phyloP scores from a whole-genome alignment of 64 coral and sea anemone species.

The Hydrozoanthus tunicans region DNA sequence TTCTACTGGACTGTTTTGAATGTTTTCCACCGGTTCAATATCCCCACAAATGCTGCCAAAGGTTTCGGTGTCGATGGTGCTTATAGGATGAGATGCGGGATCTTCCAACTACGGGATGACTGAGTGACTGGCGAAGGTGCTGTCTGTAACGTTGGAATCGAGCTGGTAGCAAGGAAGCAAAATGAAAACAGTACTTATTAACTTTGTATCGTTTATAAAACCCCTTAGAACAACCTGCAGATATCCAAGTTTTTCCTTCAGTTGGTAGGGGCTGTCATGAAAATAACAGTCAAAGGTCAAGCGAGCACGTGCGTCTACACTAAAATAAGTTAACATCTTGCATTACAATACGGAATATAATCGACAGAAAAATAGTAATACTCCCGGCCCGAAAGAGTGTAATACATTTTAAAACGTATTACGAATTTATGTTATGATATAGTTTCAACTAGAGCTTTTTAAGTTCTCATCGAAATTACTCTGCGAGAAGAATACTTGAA shows the following conservation, averaged over 20 bases:
- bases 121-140: background rate
- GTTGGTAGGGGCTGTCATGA: no score
- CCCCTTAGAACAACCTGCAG: background rate
- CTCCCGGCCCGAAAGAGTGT: no score
- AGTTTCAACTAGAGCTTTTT: no score
- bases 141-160: constrained; percentile 10
- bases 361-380: no score
- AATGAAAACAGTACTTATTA: background rate
- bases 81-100: background rate
- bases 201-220: constrained; percentile 16
- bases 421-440: no score
- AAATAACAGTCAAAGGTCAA: no score
- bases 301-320: no score
- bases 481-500: no score
- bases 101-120: background rate
- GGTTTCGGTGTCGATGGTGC: constrained; percentile 41
- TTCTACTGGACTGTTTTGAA: background rate
- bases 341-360: no score
- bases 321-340: no score
- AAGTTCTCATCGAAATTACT: no score
- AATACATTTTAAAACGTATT: no score
- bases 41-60: background rate
- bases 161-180: constrained; percentile 1
- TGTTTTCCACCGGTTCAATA: background rate
- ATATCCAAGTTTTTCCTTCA: background rate